Percentiles rank a stretch among this genome's conserved stretches.
These are phyloP conservation scores for Cavia aperea DNA, from an alignment of 2,113 vertebrate genomes.

Conservation along the genomic window DNA sequence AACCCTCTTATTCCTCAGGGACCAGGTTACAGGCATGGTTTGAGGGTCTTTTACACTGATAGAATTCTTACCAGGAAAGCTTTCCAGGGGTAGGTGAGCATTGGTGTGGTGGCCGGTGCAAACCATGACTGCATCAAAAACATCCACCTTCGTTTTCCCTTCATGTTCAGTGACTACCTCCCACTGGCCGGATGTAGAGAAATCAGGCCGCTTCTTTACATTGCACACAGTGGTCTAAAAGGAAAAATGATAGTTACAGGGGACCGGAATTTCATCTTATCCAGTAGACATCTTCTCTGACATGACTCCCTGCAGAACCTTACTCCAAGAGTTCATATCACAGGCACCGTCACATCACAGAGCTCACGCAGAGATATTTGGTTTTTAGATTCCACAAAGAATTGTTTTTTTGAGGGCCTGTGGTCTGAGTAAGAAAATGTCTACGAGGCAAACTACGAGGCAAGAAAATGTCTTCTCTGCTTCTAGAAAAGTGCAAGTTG, in stretches of 20 bases:
- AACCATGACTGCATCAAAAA: conserved; percentile 88
- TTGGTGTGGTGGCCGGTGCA: conserved; percentile 85
- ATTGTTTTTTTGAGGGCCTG: not conserved
- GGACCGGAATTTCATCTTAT: not conserved
- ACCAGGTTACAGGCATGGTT: not conserved
- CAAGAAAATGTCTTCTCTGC: not conserved
- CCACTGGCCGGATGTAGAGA: conserved; percentile 85
- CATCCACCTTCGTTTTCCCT: conserved; percentile 73
- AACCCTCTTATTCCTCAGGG: not conserved
- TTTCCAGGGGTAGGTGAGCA: conserved; percentile 77
- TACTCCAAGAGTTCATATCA: not conserved
- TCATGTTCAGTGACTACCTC: conserved; percentile 78
- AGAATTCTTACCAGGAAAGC: conserved; percentile 82
- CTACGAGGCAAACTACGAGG: not conserved
- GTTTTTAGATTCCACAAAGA: not conserved
- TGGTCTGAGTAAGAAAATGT: not conserved
- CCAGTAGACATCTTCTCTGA: not conserved
- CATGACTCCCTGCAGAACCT: not conserved
- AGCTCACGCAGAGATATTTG: not conserved
- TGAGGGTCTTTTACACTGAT: accelerated
- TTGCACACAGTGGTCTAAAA: conserved; percentile 83
- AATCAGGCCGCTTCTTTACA: conserved; percentile 80
- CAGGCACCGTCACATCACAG: not conserved
- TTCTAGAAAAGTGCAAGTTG: not conserved
- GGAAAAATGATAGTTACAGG: not conserved